Percentiles rank a stretch among this genome's conserved stretches.
phyloP scores from a whole-genome alignment of 2,113 vertebrate species.

The Mesoclemmys tuberculata region DNA sequence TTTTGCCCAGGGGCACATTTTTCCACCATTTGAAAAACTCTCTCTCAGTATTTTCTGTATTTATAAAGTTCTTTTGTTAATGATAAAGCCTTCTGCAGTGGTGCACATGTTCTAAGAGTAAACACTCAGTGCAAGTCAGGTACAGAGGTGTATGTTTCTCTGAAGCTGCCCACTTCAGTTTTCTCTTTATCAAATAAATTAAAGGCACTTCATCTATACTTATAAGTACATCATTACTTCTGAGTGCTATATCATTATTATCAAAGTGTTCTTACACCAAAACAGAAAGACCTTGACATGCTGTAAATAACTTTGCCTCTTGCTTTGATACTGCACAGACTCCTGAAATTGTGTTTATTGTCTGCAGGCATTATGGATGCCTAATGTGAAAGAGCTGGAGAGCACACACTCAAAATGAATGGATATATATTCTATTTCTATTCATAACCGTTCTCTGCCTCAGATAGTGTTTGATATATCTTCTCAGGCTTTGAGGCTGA shows the following conservation, averaged over 20 bases:
- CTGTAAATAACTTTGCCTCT: slow-evolving; percentile 60
- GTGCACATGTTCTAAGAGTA: slow-evolving; percentile 59
- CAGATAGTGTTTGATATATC: slow-evolving; percentile 58
- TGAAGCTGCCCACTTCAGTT: slow-evolving; percentile 79
- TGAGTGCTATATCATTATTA: slow-evolving; percentile 75
- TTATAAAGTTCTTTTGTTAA: slow-evolving; percentile 71
- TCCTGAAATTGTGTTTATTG: slow-evolving; percentile 67
- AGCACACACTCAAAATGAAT: slow-evolving; percentile 75
- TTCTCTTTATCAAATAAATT: slow-evolving; percentile 78
- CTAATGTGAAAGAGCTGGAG: slow-evolving; percentile 61
- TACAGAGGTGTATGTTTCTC: slow-evolving; percentile 71
- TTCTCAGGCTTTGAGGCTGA: slow-evolving; percentile 56
- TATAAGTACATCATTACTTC: slow-evolving; percentile 72
- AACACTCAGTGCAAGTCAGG: slow-evolving; percentile 68
- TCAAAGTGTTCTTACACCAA: slow-evolving; percentile 57
- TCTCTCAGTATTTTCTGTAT: slow-evolving; percentile 54
- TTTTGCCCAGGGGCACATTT: slow-evolving; percentile 51
- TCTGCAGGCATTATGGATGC: slow-evolving; percentile 61
- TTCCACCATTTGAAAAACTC: slow-evolving; percentile 51
- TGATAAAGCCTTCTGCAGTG: slow-evolving; percentile 43
- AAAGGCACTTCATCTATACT: slow-evolving; percentile 62
- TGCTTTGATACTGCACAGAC: slow-evolving; percentile 58
- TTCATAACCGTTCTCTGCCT: slow-evolving; percentile 68
- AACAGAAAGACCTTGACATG: slow-evolving; percentile 79
- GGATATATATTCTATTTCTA: slow-evolving; percentile 72